Evolutionary conservation across 2,113 vertebrate species (phyloP), one percentile per base, ranked within the genome.

Genomic region (Strix aluco): DNA sequence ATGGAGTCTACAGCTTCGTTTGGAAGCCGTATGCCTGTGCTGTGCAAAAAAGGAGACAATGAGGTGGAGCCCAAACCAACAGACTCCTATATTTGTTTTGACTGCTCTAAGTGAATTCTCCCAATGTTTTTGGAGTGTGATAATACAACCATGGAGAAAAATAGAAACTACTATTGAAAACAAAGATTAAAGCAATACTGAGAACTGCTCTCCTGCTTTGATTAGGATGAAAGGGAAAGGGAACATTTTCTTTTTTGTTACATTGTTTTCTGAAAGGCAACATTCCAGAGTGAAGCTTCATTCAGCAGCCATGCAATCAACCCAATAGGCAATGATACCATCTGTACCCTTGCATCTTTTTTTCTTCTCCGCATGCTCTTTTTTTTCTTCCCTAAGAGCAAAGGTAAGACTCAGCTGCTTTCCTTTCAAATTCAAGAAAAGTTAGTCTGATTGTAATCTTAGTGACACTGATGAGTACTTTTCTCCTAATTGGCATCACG

Each of bases 151-250:
- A 0, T 4, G 49, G n/a, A 77, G 59, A 40, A 54, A 88, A 86
- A 22, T 10, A 94, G 77, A 92, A 92, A 54, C 42, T 54, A 1
- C 51, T 71, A 11, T n/a, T 81, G 88, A 10, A 94, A 91, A 84
- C 63, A 92, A 63, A 92, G 72, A 92, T 94, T 11, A 94, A 96
- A 96, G 88, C 82, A 59, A 7, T 13, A n/a, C 54, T 79, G 49
- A 77, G 63, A 69, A 27, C 25, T 42, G 46, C 83, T 54, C n/a
- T 92, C 55, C 83, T 86, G 73, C 91, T 95, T 94, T 92, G 72
- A 86, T 94, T 66, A 32, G 29, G 83, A 86, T 92, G 80, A 93
- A 92, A 95, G 94, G 63, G 36, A 91, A 88, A 66, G 15, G 52
- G 26, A 85, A n/a, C 2, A 3, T 62, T 66, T 16, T 75, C 54